phyloP scores from a whole-genome alignment of 2,888 invertebrate species.

The Stegana nigrithorax region DNA sequence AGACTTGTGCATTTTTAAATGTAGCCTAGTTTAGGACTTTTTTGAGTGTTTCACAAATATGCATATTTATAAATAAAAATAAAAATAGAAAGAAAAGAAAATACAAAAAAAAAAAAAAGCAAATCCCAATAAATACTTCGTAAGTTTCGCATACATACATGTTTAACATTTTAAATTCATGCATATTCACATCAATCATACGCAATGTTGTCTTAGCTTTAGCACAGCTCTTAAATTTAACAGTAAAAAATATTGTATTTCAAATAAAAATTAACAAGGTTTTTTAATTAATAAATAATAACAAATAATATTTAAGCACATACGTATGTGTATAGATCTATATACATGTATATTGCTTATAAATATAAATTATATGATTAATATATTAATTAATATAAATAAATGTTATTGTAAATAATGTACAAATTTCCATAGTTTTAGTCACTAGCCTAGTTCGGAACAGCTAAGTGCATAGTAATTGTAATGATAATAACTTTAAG shows the following conservation, averaged over 20 bases:
- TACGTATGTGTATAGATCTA: neutral
- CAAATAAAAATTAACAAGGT: neutral
- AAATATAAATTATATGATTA: slow-evolving; percentile 23
- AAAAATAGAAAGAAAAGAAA: slow-evolving; percentile 13
- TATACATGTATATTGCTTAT: neutral
- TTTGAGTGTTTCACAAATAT: neutral
- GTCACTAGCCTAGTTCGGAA: slow-evolving; percentile 21
- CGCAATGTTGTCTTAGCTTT: slow-evolving; percentile 9
- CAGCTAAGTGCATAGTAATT: neutral
- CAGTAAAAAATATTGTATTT: neutral
- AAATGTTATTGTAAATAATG: slow-evolving; percentile 61
- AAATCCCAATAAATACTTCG: neutral
- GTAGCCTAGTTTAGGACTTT: slow-evolving; percentile 34
- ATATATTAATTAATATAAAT: slow-evolving; percentile 25
- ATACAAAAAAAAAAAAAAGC: slow-evolving; percentile 18
- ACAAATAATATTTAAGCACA: neutral
- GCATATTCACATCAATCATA: slow-evolving; percentile 11
- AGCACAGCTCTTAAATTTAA: neutral
- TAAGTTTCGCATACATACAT: slow-evolving; percentile 1
- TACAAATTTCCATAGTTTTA: slow-evolving; percentile 61
- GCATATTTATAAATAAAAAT: slow-evolving; percentile 5
- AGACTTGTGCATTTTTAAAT: slow-evolving; percentile 62
- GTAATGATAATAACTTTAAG: neutral
- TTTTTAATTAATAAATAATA: neutral
- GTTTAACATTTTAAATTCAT: neutral